Conservation (phyloP, 2,888 invertebrate species). For the Seira sanloemensis region DNA sequence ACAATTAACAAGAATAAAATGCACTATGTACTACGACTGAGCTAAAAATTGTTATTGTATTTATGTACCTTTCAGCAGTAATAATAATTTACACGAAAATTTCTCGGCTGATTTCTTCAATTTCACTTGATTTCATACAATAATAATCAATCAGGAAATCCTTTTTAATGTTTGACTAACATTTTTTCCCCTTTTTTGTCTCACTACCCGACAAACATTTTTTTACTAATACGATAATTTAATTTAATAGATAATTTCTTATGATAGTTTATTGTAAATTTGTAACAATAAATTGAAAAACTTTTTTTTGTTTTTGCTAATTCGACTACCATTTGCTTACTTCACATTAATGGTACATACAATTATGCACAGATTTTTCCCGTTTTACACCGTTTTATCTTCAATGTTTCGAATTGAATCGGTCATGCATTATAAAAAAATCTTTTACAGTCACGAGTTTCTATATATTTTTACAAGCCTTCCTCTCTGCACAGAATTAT, state of each 20-base stretch:
- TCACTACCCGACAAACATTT: not conserved
- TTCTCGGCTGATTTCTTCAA: conserved; percentile 55
- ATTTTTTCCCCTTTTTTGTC: not conserved
- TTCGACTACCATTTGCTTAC: conserved; percentile 55
- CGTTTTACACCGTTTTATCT: conserved; percentile 6
- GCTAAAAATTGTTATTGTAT: conserved; percentile 39
- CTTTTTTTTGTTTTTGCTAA: conserved; percentile 55
- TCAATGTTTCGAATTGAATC: conserved; percentile 11
- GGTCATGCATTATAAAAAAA: conserved; percentile 10
- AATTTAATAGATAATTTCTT: conserved; percentile 7
- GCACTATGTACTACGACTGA: conserved; percentile 48
- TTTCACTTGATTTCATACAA: conserved; percentile 53
- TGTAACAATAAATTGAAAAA: conserved; percentile 30
- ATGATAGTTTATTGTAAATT: conserved; percentile 21
- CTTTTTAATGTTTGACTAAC: conserved; percentile 14
- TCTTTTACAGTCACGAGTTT: not conserved
- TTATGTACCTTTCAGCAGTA: conserved; percentile 36
- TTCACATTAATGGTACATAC: conserved; percentile 19
- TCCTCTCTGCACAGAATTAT: conserved; percentile 1
- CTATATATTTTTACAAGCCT: conserved; percentile 19
- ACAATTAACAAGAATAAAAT: conserved; percentile 30
- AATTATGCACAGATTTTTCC: conserved; percentile 10
- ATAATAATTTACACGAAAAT: conserved; percentile 59
- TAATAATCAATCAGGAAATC: conserved; percentile 34
- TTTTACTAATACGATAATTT: conserved; percentile 6